Base-by-base conservation (phyloP, 2,888 invertebrate genomes). In the Sepiola atlantica region DNA sequence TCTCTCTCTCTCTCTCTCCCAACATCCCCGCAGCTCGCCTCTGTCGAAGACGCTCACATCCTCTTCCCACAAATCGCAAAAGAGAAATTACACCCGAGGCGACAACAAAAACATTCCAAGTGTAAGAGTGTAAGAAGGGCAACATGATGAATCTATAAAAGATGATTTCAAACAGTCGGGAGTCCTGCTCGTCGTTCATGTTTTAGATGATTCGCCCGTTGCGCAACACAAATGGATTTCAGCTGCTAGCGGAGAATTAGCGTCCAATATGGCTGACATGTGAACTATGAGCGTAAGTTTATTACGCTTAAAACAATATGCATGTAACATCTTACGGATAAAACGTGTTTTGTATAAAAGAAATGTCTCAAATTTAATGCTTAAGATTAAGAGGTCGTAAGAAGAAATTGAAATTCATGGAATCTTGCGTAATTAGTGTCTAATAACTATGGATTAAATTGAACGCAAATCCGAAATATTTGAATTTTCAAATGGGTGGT, bases 61-160 rank as follows among this genome's bases (percentile, higher is more conserved):
- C n/a, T n/a, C n/a, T 77, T n/a, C 77, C 77, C 77, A 77, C 77
- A 77, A 28, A 77, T 16, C 77, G 16, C 77, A 32, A 77, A 32
- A 45, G 45, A 45, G 45, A 45, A 32, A 77, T 77, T 77, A 77
- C n/a, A 77, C 77, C 77, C 77, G 77, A 32, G 77, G 77, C 77
- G 77, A 77, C 77, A 77, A 77, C 77, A 77, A 77, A 77, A 77
- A 77, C 77, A 77, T 77, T 77, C 77, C 32, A n/a, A 77, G 77
- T 77, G n/a, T 45, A 45, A 45, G 77, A 77, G 77, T 77, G 77
- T 77, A 77, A 77, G 77, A 77, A 32, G n/a, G 77, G 32, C n/a
- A 77, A 77, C 16, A 77, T 77, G n/a, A 77, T 77, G 77, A 32
- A 32, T 77, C 77, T n/a, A n/a, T 32, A 77, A 77, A 12, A 21